phyloP scores from a whole-genome alignment of 2,888 invertebrate species.

The Meghimatium bilineatum region DNA sequence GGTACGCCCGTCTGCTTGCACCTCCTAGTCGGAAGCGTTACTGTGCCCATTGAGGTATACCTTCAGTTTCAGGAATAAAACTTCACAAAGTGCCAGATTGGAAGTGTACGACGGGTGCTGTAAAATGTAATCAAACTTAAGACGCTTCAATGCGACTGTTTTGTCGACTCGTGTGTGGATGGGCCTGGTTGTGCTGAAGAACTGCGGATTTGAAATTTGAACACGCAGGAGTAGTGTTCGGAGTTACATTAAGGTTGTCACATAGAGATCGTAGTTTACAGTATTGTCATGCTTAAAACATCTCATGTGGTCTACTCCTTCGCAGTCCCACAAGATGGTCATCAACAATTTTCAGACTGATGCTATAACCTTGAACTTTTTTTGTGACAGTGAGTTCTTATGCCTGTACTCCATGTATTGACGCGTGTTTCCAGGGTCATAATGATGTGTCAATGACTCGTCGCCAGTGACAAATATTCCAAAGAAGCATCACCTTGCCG shows the following conservation, averaged over 20 bases:
- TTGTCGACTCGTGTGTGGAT: constrained; percentile 1
- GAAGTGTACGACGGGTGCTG: too few relatives aligned
- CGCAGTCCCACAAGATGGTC: neutral
- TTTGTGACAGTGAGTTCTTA: too few relatives aligned
- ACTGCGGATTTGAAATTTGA: neutral
- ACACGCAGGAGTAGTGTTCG: neutral
- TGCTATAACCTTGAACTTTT: neutral
- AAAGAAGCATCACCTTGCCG: constrained; percentile 1
- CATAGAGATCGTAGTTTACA: neutral
- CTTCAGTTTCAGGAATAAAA: neutral
- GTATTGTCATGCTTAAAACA: neutral
- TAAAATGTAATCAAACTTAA: neutral
- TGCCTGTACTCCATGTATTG: too few relatives aligned
- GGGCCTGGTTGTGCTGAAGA: neutral
- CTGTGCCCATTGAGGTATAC: neutral
- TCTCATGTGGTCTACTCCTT: neutral
- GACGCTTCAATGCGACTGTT: neutral
- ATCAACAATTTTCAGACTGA: neutral
- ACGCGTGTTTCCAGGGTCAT: too few relatives aligned
- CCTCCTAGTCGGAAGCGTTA: neutral
- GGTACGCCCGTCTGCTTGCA: too few relatives aligned
- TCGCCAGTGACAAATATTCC: neutral
- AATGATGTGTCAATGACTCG: too few relatives aligned
- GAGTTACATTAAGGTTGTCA: neutral
- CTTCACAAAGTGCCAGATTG: neutral